Percentiles rank a stretch among this genome's conserved stretches.
phyloP scores from a whole-genome alignment of 2,888 invertebrate genomes.

The Lordiphosa andalusiaca region DNA sequence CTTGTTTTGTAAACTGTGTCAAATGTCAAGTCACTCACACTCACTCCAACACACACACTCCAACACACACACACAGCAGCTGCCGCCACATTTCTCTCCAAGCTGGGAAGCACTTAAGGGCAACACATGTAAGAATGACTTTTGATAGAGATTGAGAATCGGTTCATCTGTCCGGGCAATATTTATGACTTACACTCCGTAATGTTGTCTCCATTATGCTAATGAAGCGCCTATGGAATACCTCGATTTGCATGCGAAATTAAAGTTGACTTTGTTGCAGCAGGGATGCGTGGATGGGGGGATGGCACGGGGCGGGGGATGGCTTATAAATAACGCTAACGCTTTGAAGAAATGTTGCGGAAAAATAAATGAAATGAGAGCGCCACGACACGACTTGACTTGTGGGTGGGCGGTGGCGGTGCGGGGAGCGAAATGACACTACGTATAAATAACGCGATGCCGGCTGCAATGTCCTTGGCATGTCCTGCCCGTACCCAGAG shows the following conservation, averaged over 20 bases:
- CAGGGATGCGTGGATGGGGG: conserved; percentile 1
- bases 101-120: too few species aligned
- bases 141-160: conserved; percentile 1
- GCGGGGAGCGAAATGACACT: too few species aligned
- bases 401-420: neutral
- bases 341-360: conserved; percentile 45
- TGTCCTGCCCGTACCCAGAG: conserved; percentile 14
- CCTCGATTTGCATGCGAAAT: conserved; percentile 14
- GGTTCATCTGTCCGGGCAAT: neutral
- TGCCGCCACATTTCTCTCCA: conserved; percentile 32
- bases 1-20: conserved; percentile 42
- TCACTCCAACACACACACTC: conserved; percentile 6
- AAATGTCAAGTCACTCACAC: conserved; percentile 54
- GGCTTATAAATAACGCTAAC: conserved; percentile 53
- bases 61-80: conserved; percentile 28
- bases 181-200: conserved; percentile 35
- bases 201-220: conserved; percentile 32
- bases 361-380: conserved; percentile 49
- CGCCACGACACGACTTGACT: conserved; percentile 26
- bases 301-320: neutral
- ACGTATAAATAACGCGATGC: conserved; percentile 25
- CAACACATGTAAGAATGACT: neutral
- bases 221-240: conserved; percentile 24
- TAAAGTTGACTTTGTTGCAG: neutral
- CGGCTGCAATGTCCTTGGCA: conserved; percentile 60